phyloP scores from a whole-genome alignment of 2,113 vertebrate species.

The Synodontis membranacea region DNA sequence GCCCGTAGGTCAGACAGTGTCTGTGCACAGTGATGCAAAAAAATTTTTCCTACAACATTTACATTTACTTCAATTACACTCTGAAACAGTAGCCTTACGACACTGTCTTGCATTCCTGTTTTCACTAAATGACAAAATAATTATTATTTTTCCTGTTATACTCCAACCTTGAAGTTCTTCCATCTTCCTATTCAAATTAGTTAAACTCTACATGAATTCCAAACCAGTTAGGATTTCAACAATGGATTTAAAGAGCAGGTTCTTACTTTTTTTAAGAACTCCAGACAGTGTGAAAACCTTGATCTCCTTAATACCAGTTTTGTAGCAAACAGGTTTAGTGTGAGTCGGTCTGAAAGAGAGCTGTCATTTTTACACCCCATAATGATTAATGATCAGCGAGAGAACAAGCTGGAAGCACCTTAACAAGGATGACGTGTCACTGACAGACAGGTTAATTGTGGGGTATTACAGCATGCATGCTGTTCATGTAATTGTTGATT shows the following conservation, averaged over 20 bases:
- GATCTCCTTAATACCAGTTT: constrained; percentile 8
- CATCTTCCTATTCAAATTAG: neutral
- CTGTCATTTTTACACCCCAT: constrained; percentile 19
- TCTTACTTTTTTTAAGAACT: neutral
- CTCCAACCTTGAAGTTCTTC: neutral
- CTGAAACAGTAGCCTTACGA: neutral
- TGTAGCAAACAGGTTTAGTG: constrained; percentile 16
- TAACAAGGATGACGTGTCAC: neutral
- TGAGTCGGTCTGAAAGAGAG: constrained; percentile 3
- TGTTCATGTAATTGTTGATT: constrained; percentile 31
- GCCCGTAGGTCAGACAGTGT: neutral
- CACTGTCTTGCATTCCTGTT: neutral
- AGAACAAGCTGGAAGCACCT: constrained; percentile 5
- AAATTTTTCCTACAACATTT: neutral
- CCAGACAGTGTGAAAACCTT: neutral
- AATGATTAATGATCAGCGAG: constrained; percentile 16
- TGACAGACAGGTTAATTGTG: constrained; percentile 40
- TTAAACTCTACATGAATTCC: neutral
- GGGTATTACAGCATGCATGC: constrained; percentile 18
- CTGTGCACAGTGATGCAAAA: neutral
- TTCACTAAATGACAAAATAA: neutral
- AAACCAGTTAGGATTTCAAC: neutral
- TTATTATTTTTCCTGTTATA: neutral
- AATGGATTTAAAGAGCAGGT: neutral
- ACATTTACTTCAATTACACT: neutral